These are phyloP conservation scores for Dermatemys mawii DNA, from an alignment of 2,113 vertebrate species.

Conservation along the genomic window DNA sequence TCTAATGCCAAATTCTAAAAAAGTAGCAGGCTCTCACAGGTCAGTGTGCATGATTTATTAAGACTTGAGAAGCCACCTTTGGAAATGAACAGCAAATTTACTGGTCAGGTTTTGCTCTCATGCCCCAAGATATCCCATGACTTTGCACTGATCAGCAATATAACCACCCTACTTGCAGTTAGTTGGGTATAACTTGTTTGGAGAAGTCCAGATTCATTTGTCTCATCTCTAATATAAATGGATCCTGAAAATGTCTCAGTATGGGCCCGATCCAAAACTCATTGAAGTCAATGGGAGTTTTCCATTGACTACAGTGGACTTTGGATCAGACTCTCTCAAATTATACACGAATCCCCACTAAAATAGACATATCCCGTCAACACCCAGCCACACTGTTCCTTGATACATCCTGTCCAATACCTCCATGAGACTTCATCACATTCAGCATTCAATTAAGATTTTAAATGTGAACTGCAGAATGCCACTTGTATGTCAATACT, in stretches of 20 bases:
- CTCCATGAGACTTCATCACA: neutral
- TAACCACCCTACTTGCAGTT: neutral
- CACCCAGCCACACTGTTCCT: neutral
- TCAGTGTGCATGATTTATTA: neutral
- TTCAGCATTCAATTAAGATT: neutral
- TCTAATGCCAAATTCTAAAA: neutral
- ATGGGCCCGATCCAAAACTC: neutral
- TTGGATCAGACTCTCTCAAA: neutral
- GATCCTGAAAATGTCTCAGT: neutral
- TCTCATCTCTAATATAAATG: neutral
- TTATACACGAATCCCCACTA: neutral
- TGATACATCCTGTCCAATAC: neutral
- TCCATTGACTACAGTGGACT: neutral
- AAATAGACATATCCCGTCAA: neutral
- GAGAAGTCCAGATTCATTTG: neutral
- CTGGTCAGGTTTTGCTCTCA: neutral
- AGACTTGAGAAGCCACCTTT: neutral
- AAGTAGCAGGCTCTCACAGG: neutral
- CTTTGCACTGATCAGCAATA: neutral
- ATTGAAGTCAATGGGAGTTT: neutral
- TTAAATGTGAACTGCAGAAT: neutral
- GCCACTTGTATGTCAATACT: neutral
- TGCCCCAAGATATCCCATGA: neutral
- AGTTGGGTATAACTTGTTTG: neutral
- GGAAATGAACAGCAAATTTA: neutral